A percentile compares a stretch with the other conserved stretches of the same genome.
Evolutionary conservation across 2,113 vertebrate species (phyloP).

Genomic region (Ceyx melanurus): DNA sequence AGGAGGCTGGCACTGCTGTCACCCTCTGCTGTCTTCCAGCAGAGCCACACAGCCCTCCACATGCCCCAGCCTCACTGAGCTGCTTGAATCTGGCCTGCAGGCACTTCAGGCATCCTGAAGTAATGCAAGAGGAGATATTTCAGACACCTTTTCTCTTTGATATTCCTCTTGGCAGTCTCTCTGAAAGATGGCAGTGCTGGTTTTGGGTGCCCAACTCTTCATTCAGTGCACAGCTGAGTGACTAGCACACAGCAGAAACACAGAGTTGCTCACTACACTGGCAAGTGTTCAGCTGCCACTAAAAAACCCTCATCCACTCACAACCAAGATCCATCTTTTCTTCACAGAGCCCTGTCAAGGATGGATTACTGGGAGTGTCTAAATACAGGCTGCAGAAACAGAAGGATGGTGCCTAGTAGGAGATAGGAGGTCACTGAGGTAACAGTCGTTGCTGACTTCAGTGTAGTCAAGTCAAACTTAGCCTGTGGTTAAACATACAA

Average conservation of each 20-base stretch:
- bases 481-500: slow-evolving; percentile 65
- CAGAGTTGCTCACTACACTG: neutral
- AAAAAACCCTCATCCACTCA: neutral
- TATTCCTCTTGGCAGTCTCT: neutral
- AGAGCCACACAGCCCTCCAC: rapidly evolving
- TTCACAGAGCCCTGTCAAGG: neutral
- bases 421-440: neutral
- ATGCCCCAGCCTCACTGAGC: neutral
- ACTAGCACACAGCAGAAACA: rapidly evolving
- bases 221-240: neutral
- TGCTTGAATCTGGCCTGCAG: neutral
- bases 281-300: neutral
- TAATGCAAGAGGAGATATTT: neutral
- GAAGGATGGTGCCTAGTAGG: slow-evolving; percentile 1
- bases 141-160: neutral
- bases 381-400: neutral
- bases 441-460: slow-evolving; percentile 14
- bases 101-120: neutral
- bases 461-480: slow-evolving; percentile 42
- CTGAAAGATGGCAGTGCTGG: neutral
- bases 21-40: neutral
- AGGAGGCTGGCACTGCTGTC: neutral
- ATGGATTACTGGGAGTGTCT: neutral
- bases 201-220: neutral
- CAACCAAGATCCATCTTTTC: neutral